These are phyloP conservation scores for Periphyllus acericola DNA, from an alignment of 2,888 invertebrate species.

Conservation along the genomic window DNA sequence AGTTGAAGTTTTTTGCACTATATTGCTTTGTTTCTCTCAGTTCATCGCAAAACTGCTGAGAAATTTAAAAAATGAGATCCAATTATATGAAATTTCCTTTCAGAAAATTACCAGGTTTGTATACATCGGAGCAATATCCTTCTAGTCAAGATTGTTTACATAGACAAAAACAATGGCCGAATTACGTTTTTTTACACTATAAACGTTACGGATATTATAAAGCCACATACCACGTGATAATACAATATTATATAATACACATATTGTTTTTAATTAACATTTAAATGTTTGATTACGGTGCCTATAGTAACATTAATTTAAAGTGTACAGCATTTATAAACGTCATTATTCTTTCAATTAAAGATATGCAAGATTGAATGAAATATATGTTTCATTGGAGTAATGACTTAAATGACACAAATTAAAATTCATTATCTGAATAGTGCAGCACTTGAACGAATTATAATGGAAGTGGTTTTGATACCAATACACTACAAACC, in stretches of 20 bases:
- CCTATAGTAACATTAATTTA: neutral
- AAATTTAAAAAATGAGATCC: neutral
- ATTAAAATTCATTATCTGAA: slow-evolving; percentile 12
- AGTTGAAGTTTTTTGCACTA: too few species aligned
- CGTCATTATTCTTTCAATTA: neutral
- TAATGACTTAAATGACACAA: neutral
- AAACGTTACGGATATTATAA: neutral
- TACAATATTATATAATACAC: too few species aligned
- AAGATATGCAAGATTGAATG: slow-evolving; percentile 26
- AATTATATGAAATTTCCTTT: too few species aligned
- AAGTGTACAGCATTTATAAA: slow-evolving; percentile 12
- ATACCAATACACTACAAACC: neutral
- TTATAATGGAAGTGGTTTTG: neutral
- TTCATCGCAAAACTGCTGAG: too few species aligned
- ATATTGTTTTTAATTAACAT: slow-evolving; percentile 28
- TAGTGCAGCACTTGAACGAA: slow-evolving; percentile 20
- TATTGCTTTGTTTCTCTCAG: too few species aligned
- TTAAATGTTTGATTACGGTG: neutral
- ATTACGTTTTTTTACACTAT: neutral
- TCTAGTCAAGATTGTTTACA: too few species aligned
- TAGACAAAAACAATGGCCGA: neutral
- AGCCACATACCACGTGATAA: neutral
- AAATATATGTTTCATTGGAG: slow-evolving; percentile 1
- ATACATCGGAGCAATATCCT: too few species aligned
- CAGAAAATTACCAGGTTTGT: too few species aligned